Evolutionary conservation across 1,140 invertebrate genomes (phyloP), one percentile per base, ranked within the genome.

Genomic region (Leptinotarsa undecemlineata): DNA sequence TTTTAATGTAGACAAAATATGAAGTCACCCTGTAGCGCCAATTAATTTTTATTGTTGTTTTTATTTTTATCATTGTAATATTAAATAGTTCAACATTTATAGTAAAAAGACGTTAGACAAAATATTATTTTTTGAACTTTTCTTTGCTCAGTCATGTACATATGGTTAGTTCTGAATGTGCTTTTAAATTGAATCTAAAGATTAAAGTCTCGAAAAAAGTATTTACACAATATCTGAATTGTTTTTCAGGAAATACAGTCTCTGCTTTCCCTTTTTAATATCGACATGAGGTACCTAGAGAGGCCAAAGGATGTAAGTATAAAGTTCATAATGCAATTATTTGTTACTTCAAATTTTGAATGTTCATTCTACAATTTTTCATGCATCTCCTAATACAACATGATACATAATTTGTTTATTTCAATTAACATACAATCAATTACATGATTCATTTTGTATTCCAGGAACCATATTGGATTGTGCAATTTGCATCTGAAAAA

Each of bases 381-480:
- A 26, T 26, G 5, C 6, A 26, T 26, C 26, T 60, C 57, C 57
- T 19, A 17, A 60, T 17, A 19, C 0, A 60, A 17, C 57, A 19
- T 17, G 15, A 60, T 60, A 60, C 15, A n/a, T 0, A 6, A 6
- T 26, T 26, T 26, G 57, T 61, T n/a, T 61, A 61, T 11, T 20
- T 4, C 15, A 61, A 0, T n/a, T 61, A 1, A 17, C 57, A 5
- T 61, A 20, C 17, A 61, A 5, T 67, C 2, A 21, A 17, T 33
- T 67, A 42, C 1, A 11, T 21, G 21, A 61, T 20, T n/a, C 20
- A 66, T 74, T 75, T 72, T 60, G 73, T 75, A 64, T 66, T 76
- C 75, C 47, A 86, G 86, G 82, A 94, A 89, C 93, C 94, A 3
- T 95, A 92, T 85, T 93, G 93, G 90, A 88, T 95, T 51, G 88